phyloP scores from a whole-genome alignment of 2,888 invertebrate genomes.

The Eremobia ochroleuca region DNA sequence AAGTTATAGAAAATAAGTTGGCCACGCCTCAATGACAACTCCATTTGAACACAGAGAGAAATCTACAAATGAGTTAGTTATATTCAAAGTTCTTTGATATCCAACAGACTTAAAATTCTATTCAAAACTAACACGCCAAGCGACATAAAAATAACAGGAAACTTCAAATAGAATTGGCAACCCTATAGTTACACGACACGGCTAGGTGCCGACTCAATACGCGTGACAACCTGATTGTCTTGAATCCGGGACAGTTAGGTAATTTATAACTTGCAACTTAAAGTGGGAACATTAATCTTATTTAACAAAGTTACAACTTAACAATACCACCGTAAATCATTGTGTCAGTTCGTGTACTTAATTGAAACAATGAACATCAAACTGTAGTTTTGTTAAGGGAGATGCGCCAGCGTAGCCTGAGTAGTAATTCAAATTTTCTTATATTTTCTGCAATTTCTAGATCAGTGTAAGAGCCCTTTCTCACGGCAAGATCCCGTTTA shows the following conservation, averaged over 20 bases:
- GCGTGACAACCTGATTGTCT: slow-evolving; percentile 53
- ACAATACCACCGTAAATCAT: slow-evolving; percentile 35
- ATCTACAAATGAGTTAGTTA: slow-evolving; percentile 6
- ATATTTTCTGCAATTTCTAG: too few species aligned
- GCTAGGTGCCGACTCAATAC: slow-evolving; percentile 18
- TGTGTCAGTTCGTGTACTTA: slow-evolving; percentile 23
- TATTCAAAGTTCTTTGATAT: not conserved
- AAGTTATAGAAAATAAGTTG: not conserved
- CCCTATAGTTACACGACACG: slow-evolving; percentile 55
- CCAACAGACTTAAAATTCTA: not conserved
- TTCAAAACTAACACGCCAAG: not conserved
- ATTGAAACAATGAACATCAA: slow-evolving; percentile 19
- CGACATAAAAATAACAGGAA: not conserved
- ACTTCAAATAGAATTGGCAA: slow-evolving; percentile 54
- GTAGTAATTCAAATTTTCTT: not conserved
- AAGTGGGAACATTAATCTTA: slow-evolving; percentile 39
- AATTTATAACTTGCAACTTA: slow-evolving; percentile 32
- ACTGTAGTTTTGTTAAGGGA: not conserved
- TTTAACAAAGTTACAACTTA: slow-evolving; percentile 23
- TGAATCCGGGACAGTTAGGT: slow-evolving; percentile 41
- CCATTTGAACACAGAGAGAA: slow-evolving; percentile 13
- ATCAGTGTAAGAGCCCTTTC: too few species aligned
- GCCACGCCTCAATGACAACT: not conserved
- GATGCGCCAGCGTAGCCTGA: not conserved
- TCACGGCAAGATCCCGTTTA: too few species aligned